Base-by-base conservation (phyloP, 2,797 vertebrate species). In the Mergus octosetaceus region DNA sequence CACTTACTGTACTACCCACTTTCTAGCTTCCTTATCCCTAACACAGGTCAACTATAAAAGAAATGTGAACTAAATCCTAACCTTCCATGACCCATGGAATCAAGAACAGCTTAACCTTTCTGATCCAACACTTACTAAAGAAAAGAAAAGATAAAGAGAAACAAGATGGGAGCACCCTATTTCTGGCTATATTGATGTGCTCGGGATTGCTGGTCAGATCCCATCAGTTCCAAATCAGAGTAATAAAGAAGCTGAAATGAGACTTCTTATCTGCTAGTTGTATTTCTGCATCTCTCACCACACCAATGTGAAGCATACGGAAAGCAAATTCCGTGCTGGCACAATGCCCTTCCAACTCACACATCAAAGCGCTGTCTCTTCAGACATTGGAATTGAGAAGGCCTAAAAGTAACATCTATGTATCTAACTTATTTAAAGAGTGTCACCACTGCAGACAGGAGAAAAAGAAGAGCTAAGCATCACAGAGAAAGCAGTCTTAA, bases 201-300 rank as follows among this genome's bases (percentile, higher is more conserved):
- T 81, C 83, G 61, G 69, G 39, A 89, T 69, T 89, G 72, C 54
- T 25, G 80, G 54, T 57, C 72, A 58, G 69, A 78, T 65, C 45
- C 72, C 65, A 91, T 72, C 79, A 87, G 45, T 19, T 83, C 32
- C 58, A 75, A 95, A 85, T 69, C 69, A 81, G 41, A 75, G 78
- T 53, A 89, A 92, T 69, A 78, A 87, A 78, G 65, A 77, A 92
- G 75, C 28, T 0, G 0, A 91, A 93, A 95, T 92, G 69, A 95
- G 82, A 92, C 74, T 57, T 89, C 61, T 85, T 85, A 75, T 85
- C 87, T 83, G 18, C 84, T 58, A 39, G 47, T 3, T 83, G 69
- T 21, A 62, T 62, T 95, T 89, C 75, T 94, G 78, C 82, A 83
- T 83, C 54, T 81, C 66, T 93, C 43, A 41, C 65, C 57, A 83